Base-by-base conservation (phyloP, 2,797 vertebrate genomes). In the Argya squamiceps region DNA sequence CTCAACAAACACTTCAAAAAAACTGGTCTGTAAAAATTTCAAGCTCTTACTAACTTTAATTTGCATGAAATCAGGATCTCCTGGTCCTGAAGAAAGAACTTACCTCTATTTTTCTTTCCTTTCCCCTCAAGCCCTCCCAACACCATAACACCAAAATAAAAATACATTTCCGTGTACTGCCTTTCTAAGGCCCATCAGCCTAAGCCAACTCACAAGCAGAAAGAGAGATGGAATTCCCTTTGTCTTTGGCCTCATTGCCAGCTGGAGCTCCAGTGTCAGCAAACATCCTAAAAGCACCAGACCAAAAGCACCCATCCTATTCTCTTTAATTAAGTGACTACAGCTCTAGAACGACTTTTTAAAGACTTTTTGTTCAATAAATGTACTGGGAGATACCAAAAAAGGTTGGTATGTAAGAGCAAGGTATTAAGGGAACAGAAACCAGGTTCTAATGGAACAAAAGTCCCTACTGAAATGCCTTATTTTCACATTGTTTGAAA, bases 401-500 rank as follows among this genome's bases (percentile, higher is more conserved):
- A 91, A 75, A 39, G 5, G 47, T 39, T 29, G 12, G 15, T 47
- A 52, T 91, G 19, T 30, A 74, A 58, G 15, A 67, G 16, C 5
- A 41, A 89, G 41, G 37, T 43, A 53, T 70, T 68, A 91, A 56
- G 32, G 34, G 76, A 89, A 86, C 7, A 75, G 39, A 86, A 86
- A 50, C 2, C 29, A 69, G n/a, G 15, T 73, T 93, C 91, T 47
- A 92, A 80, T 26, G 37, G 65, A 83, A 84, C 2, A 69, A 79
- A 73, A 84, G 5, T 14, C 24, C 13, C 50, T 14, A 17, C 29
- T 39, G 24, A 95, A 94, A 90, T 4, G 3, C 26, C 68, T 90
- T 76, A 88, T 86, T 79, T 94, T 94, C 44, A 59, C 56, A 49
- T 81, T 52, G 43, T 63, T 79, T 94, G 63, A 84, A 43, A 58